Conservation (phyloP, 2,797 vertebrate species). For the Danio kyathit region DNA sequence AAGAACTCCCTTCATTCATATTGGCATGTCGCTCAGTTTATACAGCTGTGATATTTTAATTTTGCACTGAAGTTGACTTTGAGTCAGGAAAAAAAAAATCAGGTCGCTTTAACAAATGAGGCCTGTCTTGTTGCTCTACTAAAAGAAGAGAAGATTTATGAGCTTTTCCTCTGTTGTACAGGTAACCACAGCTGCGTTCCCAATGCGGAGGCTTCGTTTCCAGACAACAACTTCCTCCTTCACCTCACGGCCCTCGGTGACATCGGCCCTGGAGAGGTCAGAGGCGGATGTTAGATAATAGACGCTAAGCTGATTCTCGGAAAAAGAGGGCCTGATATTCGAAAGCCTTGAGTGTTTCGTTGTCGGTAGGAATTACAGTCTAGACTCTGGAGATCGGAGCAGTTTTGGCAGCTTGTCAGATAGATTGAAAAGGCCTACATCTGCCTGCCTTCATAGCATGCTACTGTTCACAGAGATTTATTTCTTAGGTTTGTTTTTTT, state of each 20-base stretch:
- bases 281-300: constrained; percentile 64
- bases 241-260: constrained; percentile 91
- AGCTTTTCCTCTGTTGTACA: constrained; percentile 59
- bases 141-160: not conserved
- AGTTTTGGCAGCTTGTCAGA: constrained; percentile 75
- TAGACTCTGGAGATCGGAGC: constrained; percentile 66
- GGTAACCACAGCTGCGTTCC: constrained; percentile 98
- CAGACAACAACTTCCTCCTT: constrained; percentile 94
- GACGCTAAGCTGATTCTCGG: constrained; percentile 62
- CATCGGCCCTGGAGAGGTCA: constrained; percentile 93
- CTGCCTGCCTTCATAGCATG: constrained; percentile 59
- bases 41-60: constrained; percentile 21
- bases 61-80: not conserved
- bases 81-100: not conserved
- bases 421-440: constrained; percentile 77
- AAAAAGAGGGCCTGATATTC: constrained; percentile 59
- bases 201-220: constrained; percentile 95
- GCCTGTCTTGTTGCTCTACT: not conserved
- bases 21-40: constrained; percentile 15
- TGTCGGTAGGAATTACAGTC: constrained; percentile 70
- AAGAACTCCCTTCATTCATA: constrained; percentile 71
- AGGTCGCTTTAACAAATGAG: constrained; percentile 25
- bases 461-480: constrained; percentile 13
- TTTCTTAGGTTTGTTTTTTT: constrained; percentile 23
- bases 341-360: constrained; percentile 61